phyloP scores from a whole-genome alignment of 1,140 invertebrate genomes.

The Monochamus saltuarius region DNA sequence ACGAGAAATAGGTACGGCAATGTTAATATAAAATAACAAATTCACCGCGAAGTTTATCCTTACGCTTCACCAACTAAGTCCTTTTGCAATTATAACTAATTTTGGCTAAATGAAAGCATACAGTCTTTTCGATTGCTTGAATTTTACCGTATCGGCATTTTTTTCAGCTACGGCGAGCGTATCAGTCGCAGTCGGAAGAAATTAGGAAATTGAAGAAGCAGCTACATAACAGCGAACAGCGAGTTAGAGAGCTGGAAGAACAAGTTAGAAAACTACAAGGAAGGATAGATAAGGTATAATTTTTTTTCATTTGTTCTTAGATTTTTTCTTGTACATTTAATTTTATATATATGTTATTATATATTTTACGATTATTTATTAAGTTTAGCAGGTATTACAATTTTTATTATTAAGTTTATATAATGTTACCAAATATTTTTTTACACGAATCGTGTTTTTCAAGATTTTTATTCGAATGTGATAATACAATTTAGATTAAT shows the following conservation, averaged over 20 bases:
- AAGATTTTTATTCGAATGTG: too few relatives aligned
- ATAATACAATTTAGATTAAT: too few relatives aligned
- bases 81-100: too few relatives aligned
- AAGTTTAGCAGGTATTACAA: background rate
- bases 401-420: background rate
- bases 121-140: too few relatives aligned
- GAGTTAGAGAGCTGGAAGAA: conserved; percentile 76
- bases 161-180: conserved; percentile 70
- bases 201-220: conserved; percentile 72
- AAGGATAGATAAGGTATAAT: conserved; percentile 9
- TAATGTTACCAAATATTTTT: too few relatives aligned
- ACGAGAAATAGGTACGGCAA: too few relatives aligned
- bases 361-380: conserved; percentile 15
- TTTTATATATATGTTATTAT: conserved; percentile 6
- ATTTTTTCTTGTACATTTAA: background rate
- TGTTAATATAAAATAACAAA: too few relatives aligned
- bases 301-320: background rate
- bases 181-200: conserved; percentile 76
- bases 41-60: too few relatives aligned
- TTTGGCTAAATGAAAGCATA: background rate
- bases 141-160: too few relatives aligned
- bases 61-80: too few relatives aligned
- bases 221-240: conserved; percentile 70
- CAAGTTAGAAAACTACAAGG: conserved; percentile 59
- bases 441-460: too few relatives aligned